Base-by-base conservation (phyloP, 1,140 invertebrate genomes). In the Bradysia coprophila region DNA sequence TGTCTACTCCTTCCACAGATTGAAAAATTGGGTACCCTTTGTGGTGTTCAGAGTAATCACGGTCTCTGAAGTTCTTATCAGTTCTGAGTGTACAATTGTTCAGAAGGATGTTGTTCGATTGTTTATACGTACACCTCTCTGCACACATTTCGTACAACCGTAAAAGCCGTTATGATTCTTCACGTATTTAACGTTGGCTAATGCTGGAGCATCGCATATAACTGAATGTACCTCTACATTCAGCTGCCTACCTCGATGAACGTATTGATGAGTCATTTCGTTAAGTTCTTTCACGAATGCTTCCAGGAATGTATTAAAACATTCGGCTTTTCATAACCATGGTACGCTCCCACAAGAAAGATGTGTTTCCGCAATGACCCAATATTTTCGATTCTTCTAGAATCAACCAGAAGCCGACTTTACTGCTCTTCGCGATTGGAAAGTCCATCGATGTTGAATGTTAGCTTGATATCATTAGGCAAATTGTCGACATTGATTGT, bases 151-250 rank as follows among this genome's bases (percentile, higher is more conserved):
- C 32, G n/a, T 13, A 34, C 32, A 34, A 5, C 32, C 32, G 18
- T 4, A 5, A 4, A 3, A 15, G 13, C 18, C 13, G 11, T 34
- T 34, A 34, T 15, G 18, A 34, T 34, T 34, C 4, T 15, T 16
- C 11, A 16, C 18, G 4, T 16, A 13, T 34, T 49, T 53, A 20
- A 51, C 50, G 32, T 47, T 51, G 45, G 43, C 41, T 23, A 46
- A 38, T 4, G 47, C 49, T 18, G 49, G 45, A 13, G 47, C 47
- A 39, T 51, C 51, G 24, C 43, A 44, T 21, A 50, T 41, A 39
- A 41, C 42, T 47, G 42, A 23, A 15, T 31, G 13, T 28, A 15
- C 28, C 5, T 39, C 37, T 11, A 21, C 13, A 2, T 38, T n/a
- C 21, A 20, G 32, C 5, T 34, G 13, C 4, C 11, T 16, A 34